Evolutionary conservation across 2,888 invertebrate species (phyloP), one percentile per base, ranked within the genome.

Genomic region (Trisateles emortualis): DNA sequence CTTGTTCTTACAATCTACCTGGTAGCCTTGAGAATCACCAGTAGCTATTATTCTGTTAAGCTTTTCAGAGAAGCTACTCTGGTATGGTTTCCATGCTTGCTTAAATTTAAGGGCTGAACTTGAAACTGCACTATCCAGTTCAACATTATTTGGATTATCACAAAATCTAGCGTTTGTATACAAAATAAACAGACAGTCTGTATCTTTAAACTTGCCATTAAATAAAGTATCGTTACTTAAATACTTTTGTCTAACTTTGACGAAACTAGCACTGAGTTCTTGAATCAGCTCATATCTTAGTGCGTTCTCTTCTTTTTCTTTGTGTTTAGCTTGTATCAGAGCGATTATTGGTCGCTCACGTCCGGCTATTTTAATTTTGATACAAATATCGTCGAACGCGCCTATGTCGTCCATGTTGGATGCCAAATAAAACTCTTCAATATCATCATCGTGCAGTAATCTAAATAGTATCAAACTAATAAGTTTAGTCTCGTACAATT

Each of bases 91-190:
- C 9, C 26, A 1, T 4, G 26, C 26, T 26, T 26, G 26, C 9
- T 30, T 30, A n/a, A 2, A 1, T 11, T n/a, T 11, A 26, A 5
- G 6, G 2, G 9, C 26, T 5, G 9, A 26, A 8, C 8, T 26
- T 9, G 26, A 26, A 26, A 8, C 9, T 10, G 6, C 2, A 5
- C n/a, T 8, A 3, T 26, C 26, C 8, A 8, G 1, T 3, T 26
- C 1, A 26, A 19, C 4, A 4, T 32, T 14, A 33, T 9, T 11
- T 41, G n/a, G 3, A 29, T 46, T 17, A 0, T 1, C 35, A 11
- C 61, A 41, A 4, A 17, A 44, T 16, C 8, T 54, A 0, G 49
- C 64, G 3, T 54, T 54, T 11, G 67, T 68, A 32, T 67, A 68
- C 17, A 58, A 47, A 17, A 64, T 39, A 17, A 64, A 67, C 9